phyloP scores from a whole-genome alignment of 2,797 vertebrate species.

The Pampus argenteus region DNA sequence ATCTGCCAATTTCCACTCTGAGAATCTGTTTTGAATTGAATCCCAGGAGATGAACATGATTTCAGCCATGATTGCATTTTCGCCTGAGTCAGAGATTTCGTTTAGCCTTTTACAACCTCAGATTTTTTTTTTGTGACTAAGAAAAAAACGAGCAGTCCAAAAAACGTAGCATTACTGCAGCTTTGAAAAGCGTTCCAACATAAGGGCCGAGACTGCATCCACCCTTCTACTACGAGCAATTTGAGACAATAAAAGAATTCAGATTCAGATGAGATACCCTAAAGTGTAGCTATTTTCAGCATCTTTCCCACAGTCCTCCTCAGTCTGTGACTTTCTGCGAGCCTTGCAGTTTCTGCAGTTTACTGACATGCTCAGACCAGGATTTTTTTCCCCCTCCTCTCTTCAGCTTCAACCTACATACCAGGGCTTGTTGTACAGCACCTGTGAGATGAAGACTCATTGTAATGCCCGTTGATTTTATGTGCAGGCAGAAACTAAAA shows the following conservation, averaged over 20 bases:
- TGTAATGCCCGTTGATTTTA: slow-evolving; percentile 79
- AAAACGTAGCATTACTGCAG: neutral
- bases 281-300: slow-evolving; percentile 23
- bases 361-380: slow-evolving; percentile 41
- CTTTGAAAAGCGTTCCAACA: slow-evolving; percentile 22
- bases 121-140: slow-evolving; percentile 13
- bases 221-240: slow-evolving; percentile 8
- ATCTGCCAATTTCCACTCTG: slow-evolving; percentile 39
- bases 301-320: slow-evolving; percentile 42
- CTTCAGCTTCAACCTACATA: slow-evolving; percentile 62
- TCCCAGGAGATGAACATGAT: slow-evolving; percentile 19
- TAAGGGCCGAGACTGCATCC: slow-evolving; percentile 15
- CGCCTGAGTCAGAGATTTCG: slow-evolving; percentile 3
- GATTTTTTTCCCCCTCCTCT: slow-evolving; percentile 43
- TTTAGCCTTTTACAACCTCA: slow-evolving; percentile 28
- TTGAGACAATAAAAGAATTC: slow-evolving; percentile 3
- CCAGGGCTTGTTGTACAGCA: slow-evolving; percentile 63
- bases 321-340: slow-evolving; percentile 43
- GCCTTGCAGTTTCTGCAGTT: slow-evolving; percentile 64
- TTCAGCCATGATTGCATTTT: slow-evolving; percentile 27
- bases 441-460: slow-evolving; percentile 64
- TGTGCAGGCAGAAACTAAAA: slow-evolving; percentile 62
- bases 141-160: neutral
- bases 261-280: slow-evolving; percentile 17
- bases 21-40: slow-evolving; percentile 45